These are phyloP conservation scores for Nansenia antarctica DNA, from an alignment of 2,113 vertebrate species.

Conservation along the genomic window DNA sequence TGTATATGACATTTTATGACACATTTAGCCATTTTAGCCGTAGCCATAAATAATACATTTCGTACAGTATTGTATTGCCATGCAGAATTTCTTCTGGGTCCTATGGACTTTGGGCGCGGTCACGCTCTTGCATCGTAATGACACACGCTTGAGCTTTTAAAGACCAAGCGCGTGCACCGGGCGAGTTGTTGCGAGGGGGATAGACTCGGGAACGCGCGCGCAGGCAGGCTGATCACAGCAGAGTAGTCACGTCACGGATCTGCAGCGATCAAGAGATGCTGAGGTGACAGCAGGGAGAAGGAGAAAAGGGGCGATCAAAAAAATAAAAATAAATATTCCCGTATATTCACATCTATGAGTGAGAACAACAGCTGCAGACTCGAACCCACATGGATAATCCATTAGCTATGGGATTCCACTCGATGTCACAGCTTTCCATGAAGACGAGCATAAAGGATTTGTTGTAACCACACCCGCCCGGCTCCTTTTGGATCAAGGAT, in stretches of 20 bases:
- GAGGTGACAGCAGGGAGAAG: slow-evolving; percentile 68
- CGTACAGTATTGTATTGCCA: no score
- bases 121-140: slow-evolving; percentile 9
- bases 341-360: not conserved
- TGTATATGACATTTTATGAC: no score
- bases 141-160: slow-evolving; percentile 48
- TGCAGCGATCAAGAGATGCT: slow-evolving; percentile 75
- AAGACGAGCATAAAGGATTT: slow-evolving; percentile 40
- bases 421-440: slow-evolving; percentile 41
- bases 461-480: slow-evolving; percentile 77
- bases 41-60: no score
- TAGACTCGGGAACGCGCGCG: slow-evolving; percentile 68
- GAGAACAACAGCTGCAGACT: not conserved
- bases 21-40: no score
- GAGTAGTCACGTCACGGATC: slow-evolving; percentile 73
- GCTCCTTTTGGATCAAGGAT: slow-evolving; percentile 58
- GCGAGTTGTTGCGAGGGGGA: slow-evolving; percentile 76
- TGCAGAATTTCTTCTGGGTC: no score
- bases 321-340: slow-evolving; percentile 11
- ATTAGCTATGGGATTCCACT: slow-evolving; percentile 47
- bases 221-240: slow-evolving; percentile 51
- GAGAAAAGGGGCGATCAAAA: slow-evolving; percentile 51
- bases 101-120: slow-evolving; percentile 14
- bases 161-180: slow-evolving; percentile 38
- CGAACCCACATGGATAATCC: slow-evolving; percentile 7